These are phyloP conservation scores for Theonella swinhoei DNA, from an alignment of 37 sponge, comb jelly and placozoan genomes.

Conservation along the genomic window DNA sequence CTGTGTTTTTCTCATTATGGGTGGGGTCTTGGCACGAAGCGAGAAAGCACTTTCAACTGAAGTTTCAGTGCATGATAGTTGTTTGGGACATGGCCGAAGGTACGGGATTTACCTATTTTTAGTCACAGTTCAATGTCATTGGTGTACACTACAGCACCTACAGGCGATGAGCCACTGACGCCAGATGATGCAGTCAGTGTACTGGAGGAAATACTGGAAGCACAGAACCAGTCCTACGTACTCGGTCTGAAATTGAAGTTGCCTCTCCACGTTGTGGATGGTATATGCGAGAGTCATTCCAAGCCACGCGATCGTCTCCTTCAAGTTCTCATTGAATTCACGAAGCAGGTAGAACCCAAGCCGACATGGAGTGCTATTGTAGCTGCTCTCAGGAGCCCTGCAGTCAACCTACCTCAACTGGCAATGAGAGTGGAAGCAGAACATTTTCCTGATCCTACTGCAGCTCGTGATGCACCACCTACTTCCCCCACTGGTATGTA, in stretches of 20 bases:
- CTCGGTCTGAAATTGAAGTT: not conserved
- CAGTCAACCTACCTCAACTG: not conserved
- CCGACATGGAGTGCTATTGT: not conserved
- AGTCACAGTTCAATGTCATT: too few species aligned
- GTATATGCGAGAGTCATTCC: not conserved
- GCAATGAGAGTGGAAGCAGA: not conserved
- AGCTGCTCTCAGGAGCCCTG: not conserved
- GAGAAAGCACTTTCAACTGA: too few species aligned
- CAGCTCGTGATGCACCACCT: not conserved
- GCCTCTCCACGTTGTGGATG: not conserved
- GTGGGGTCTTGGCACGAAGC: too few species aligned
- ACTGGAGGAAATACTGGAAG: not conserved
- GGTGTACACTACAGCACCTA: too few species aligned
- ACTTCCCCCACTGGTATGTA: not conserved
- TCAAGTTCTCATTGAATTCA: not conserved
- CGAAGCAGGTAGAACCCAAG: not conserved
- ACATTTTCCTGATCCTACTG: not conserved
- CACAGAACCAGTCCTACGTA: not conserved
- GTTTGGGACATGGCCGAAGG: too few species aligned
- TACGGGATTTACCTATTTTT: too few species aligned
- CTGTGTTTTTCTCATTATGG: too few species aligned
- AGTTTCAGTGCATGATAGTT: too few species aligned
- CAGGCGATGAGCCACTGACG: too few species aligned
- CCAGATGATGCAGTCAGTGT: too few species aligned
- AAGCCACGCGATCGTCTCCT: not conserved